Evolutionary conservation across 2,113 vertebrate species (phyloP), one percentile per base, ranked within the genome.

Genomic region (Silurus meridionalis): DNA sequence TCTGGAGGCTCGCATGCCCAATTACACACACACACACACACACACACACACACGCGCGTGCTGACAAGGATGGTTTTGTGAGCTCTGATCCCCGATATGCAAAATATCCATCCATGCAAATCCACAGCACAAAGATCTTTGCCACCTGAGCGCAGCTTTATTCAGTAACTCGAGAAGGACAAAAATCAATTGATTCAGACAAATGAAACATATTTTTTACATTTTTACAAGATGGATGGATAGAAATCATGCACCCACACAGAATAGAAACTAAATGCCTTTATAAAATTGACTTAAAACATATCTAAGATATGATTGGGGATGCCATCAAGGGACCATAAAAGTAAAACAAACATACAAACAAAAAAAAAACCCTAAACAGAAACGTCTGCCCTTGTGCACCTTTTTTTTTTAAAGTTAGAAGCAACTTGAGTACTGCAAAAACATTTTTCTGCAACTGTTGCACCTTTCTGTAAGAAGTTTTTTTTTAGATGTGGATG

Each of bases 91-190:
- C 28, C 72, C 58, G 53, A 67, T 85, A 87, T 89, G 86, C 86
- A 83, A 87, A 89, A 80, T 28, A 37, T 48, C 71, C 71, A 53
- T 21, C 50, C 23, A 83, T 83, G 83, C 83, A 85, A 89, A 89
- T 82, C 46, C 55, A 19, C 4, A 8, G 21, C 1, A 6, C 75
- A 37, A 17, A 60, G 55, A 58, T 61, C 37, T 37, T 37, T 48
- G 46, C 1, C 53, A 69, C 21, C 75, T 66, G 19, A 17, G 19
- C 48, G 23, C 21, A 25, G 37, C 25, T 63, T 52, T 77, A 5
- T 61, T 52, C 7, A 72, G 2, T 28, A 23, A 2, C 37, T 64
- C 1, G 2, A 58, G 8, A 11, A 13, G 15, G 37, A 67, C n/a
- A 67, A 13, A 67, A 37, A 37, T 37, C 37, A 37, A 37, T 2